Conservation (phyloP, 2,113 vertebrate species). For the Chionomys nivalis region DNA sequence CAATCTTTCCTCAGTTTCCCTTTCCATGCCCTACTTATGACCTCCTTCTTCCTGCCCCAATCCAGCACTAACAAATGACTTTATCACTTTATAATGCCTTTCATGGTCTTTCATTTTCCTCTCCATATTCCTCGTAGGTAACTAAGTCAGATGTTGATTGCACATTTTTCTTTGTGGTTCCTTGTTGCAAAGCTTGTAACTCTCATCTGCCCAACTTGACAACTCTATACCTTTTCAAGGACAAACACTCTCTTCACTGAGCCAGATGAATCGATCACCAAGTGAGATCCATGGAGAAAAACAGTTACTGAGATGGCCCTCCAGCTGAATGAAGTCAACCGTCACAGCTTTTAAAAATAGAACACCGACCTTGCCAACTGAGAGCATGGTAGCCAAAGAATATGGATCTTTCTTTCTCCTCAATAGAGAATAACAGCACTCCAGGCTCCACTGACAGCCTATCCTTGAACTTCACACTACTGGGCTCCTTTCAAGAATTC, state of each 20-base stretch:
- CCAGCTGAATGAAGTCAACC: constrained; percentile 45
- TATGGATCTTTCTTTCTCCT: neutral
- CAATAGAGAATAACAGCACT: neutral
- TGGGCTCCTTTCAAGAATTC: neutral
- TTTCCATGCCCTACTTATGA: neutral
- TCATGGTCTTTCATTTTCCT: neutral
- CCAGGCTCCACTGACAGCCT: neutral
- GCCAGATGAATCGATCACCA: neutral
- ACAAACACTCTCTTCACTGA: neutral
- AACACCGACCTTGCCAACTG: constrained; percentile 47
- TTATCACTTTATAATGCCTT: neutral
- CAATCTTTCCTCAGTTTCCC: neutral
- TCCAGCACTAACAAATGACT: neutral
- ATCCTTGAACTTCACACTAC: constrained; percentile 7
- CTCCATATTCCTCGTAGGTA: neutral
- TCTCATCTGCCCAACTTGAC: constrained; percentile 34
- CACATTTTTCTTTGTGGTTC: neutral
- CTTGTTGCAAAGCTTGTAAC: constrained; percentile 55
- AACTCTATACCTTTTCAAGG: constrained; percentile 57
- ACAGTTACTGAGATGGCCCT: constrained; percentile 4
- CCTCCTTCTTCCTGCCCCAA: neutral
- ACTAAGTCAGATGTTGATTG: neutral
- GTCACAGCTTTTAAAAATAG: constrained; percentile 46
- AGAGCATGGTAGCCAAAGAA: constrained; percentile 21
- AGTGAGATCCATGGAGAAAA: neutral